Conservation (phyloP, 2,888 invertebrate genomes). For the Tromatobia lineatoria region DNA sequence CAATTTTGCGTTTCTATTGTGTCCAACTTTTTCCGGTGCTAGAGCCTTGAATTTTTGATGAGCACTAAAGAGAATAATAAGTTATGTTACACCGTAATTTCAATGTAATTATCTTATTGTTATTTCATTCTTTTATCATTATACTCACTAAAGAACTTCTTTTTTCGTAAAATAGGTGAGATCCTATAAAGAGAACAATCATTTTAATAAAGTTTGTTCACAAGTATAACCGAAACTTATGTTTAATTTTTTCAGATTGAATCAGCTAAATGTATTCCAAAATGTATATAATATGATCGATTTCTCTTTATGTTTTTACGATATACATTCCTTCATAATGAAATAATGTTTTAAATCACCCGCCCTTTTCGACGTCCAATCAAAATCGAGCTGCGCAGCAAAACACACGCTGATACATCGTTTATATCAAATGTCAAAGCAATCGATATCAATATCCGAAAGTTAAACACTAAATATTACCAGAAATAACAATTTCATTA, state of each 20-base stretch:
- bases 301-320: too few relatives aligned
- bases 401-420: neutral
- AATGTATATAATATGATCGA: too few relatives aligned
- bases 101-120: neutral
- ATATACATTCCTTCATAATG: neutral
- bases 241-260: too few relatives aligned
- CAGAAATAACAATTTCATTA: neutral
- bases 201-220: slow-evolving; percentile 26
- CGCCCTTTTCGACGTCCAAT: slow-evolving; percentile 46
- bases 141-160: slow-evolving; percentile 95
- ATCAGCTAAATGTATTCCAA: too few relatives aligned
- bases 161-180: slow-evolving; percentile 97
- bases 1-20: slow-evolving; percentile 94
- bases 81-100: neutral
- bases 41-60: slow-evolving; percentile 96
- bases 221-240: neutral
- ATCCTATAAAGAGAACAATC: slow-evolving; percentile 88
- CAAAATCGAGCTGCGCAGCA: neutral
- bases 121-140: neutral
- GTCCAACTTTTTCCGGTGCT: slow-evolving; percentile 95
- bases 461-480: neutral
- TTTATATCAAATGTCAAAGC: slow-evolving; percentile 51
- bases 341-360: neutral
- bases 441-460: slow-evolving; percentile 47
- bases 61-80: slow-evolving; percentile 88